Percentiles rank a stretch among this genome's conserved stretches.
Evolutionary conservation across 1,140 invertebrate species (phyloP).

Genomic region (Papilio aristodemus): DNA sequence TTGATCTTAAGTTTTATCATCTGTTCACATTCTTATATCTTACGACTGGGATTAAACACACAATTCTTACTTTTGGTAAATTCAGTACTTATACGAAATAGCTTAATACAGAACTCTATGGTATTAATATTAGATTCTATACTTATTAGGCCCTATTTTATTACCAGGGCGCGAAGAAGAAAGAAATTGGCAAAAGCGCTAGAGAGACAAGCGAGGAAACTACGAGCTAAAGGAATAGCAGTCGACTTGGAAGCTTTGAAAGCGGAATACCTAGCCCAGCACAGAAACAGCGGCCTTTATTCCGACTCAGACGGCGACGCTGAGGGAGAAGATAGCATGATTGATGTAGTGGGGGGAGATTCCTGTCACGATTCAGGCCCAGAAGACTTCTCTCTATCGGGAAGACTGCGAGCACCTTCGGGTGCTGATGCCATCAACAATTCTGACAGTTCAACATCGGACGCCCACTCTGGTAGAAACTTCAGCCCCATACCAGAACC

Average conservation of each 20-base stretch:
- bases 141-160: constrained; percentile 75
- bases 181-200: constrained; percentile 96
- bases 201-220: constrained; percentile 93
- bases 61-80: too few relatives aligned
- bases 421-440: constrained; percentile 79
- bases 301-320: constrained; percentile 87
- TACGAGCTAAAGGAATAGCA: constrained; percentile 93
- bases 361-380: constrained; percentile 82
- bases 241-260: constrained; percentile 93
- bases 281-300: constrained; percentile 83
- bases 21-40: too few relatives aligned
- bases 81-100: too few relatives aligned
- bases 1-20: too few relatives aligned
- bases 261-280: constrained; percentile 87
- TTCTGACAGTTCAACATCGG: constrained; percentile 81
- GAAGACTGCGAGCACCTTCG: constrained; percentile 66
- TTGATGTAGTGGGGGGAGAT: constrained; percentile 87
- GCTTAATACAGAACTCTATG: neutral
- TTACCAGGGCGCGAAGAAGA: constrained; percentile 88
- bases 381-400: constrained; percentile 79
- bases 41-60: too few relatives aligned
- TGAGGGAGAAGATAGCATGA: constrained; percentile 86
- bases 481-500: constrained; percentile 82
- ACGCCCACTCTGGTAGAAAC: constrained; percentile 75
- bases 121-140: constrained; percentile 65